Evolutionary conservation across 2,888 invertebrate genomes (phyloP), one percentile per base, ranked within the genome.

Genomic region (Andrena hattorfiana): DNA sequence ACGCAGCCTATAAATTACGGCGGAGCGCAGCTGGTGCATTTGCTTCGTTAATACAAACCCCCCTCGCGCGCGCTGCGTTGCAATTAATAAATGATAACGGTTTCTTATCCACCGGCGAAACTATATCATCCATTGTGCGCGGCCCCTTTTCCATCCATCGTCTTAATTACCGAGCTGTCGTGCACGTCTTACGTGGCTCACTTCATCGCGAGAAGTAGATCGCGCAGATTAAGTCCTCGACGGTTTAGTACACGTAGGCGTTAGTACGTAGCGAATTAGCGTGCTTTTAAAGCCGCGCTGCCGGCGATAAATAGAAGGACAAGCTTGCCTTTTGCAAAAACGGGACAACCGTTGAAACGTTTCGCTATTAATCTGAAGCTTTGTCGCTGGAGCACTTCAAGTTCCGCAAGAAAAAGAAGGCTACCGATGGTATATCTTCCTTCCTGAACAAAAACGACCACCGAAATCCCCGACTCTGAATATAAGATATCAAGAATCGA

Each of bases 81-180:
- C 77, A 67, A 84, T 86, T 87, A 88, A 89, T 85, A 87, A 85
- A 83, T 82, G 80, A 60, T 72, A 70, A 54, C 49, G 35, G 77
- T 69, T 80, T 77, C 79, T 81, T 81, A 87, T 84, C 89, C 74
- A 56, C 56, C 60, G 60, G 56, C 7, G 63, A 87, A 73, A 79
- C 80, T 80, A 72, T 85, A 85, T 89, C 85, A 80, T 85, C 79
- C 79, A 76, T 88, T 82, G 81, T 82, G 51, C 80, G 26, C 56
- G 23, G 56, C 66, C 56, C 56, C 69, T 77, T 62, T 70, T 60
- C 81, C 84, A 89, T 88, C 79, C 88, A 88, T 89, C 88, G 89
- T 88, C 89, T 85, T 88, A 89, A 88, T 88, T 88, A 88, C 81
- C 68, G 67, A n/a, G 76, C 89, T 87, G 87, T 89, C 89, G 89